A percentile compares a stretch with the other conserved stretches of the same genome.
phyloP scores from a whole-genome alignment of 2,888 invertebrate genomes.

The Blastobasis lacticolella region DNA sequence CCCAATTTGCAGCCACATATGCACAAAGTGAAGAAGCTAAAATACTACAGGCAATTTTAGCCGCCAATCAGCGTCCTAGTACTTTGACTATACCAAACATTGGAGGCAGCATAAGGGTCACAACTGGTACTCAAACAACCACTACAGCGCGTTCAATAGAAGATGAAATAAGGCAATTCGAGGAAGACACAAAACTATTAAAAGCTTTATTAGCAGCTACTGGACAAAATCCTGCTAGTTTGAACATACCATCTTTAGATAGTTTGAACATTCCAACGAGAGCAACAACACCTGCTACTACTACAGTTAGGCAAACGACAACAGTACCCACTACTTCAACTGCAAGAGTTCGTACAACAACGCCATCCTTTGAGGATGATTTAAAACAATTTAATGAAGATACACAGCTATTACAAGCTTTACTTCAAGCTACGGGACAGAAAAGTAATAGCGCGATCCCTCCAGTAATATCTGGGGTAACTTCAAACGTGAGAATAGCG shows the following conservation, averaged over 20 bases:
- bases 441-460: constrained; percentile 35
- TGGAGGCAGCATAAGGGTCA: constrained; percentile 22
- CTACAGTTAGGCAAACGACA: constrained; percentile 22
- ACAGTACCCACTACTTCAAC: constrained; percentile 22
- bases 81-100: constrained; percentile 26
- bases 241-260: constrained; percentile 52
- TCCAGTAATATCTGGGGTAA: constrained; percentile 54
- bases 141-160: constrained; percentile 53
- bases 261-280: constrained; percentile 27
- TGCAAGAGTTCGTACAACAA: constrained; percentile 23
- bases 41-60: constrained; percentile 47
- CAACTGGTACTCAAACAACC: constrained; percentile 30
- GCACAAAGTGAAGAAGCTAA: constrained; percentile 35
- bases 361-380: constrained; percentile 43
- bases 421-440: constrained; percentile 55
- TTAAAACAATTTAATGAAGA: constrained; percentile 59
- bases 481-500: constrained; percentile 59
- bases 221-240: constrained; percentile 51
- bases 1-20: constrained; percentile 19
- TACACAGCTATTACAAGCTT: constrained; percentile 55
- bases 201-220: constrained; percentile 61
- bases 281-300: constrained; percentile 17
- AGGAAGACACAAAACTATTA: constrained; percentile 61
- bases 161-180: constrained; percentile 61
- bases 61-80: constrained; percentile 33